Percentiles rank a stretch among this genome's conserved stretches.
These are phyloP conservation scores for Polietes domitor DNA, from an alignment of 2,888 invertebrate species.

Conservation along the genomic window DNA sequence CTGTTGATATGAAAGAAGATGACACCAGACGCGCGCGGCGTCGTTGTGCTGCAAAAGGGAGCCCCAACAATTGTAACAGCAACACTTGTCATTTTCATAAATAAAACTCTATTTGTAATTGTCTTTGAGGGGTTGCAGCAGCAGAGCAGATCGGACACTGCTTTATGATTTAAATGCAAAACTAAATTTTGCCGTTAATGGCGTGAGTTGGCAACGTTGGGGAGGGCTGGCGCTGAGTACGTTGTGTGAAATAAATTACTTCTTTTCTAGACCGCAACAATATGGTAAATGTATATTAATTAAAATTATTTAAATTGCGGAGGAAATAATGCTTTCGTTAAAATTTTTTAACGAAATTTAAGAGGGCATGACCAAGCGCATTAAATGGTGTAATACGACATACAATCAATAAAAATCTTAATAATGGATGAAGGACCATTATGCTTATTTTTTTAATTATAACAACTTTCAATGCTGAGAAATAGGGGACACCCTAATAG, in stretches of 20 bases:
- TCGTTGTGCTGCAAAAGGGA: neutral
- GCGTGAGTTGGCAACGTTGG: neutral
- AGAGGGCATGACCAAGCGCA: neutral
- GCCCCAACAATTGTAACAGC: slow-evolving; percentile 27
- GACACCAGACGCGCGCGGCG: neutral
- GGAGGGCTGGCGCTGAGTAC: neutral
- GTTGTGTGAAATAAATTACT: slow-evolving; percentile 62
- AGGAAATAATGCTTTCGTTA: slow-evolving; percentile 21
- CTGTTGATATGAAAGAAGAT: slow-evolving; percentile 35
- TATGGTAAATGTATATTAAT: slow-evolving; percentile 64
- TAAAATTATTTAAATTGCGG: slow-evolving; percentile 63
- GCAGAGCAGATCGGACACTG: neutral
- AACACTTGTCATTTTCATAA: slow-evolving; percentile 67
- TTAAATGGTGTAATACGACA: too few relatives aligned
- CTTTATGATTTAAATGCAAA: slow-evolving; percentile 37
- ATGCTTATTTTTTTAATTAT: too few relatives aligned
- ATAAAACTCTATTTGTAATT: slow-evolving; percentile 66
- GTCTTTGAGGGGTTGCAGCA: slow-evolving; percentile 44
- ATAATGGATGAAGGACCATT: too few relatives aligned
- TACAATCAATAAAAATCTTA: too few relatives aligned
- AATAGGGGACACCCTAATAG: too few relatives aligned
- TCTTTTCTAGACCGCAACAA: slow-evolving; percentile 67
- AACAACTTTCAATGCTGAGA: too few relatives aligned
- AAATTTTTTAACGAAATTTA: slow-evolving; percentile 10
- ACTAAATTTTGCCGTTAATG: slow-evolving; percentile 8